These are phyloP conservation scores for Rhagoletis pomonella DNA, from an alignment of 1,140 invertebrate genomes.

Conservation along the genomic window DNA sequence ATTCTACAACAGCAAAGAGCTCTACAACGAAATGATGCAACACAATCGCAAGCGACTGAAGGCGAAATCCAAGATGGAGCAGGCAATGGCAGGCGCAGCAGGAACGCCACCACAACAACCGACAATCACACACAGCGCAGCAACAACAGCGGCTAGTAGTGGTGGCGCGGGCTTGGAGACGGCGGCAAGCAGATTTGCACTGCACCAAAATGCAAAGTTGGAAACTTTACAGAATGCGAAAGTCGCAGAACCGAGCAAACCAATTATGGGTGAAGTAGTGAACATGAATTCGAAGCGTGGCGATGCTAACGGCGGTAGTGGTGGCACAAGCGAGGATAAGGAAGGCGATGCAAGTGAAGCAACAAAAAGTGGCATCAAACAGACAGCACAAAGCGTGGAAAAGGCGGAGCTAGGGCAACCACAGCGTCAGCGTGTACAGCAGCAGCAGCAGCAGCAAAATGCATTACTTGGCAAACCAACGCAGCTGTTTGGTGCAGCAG, in stretches of 20 bases:
- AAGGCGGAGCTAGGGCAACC: background rate
- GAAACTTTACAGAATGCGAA: conserved; percentile 4
- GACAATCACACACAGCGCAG: background rate
- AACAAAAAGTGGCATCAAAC: background rate
- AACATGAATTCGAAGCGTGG: conserved; percentile 1
- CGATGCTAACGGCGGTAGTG: background rate
- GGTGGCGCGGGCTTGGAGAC: background rate
- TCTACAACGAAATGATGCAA: conserved; percentile 73
- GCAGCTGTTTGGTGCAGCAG: background rate
- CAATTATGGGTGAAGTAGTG: conserved; percentile 22
- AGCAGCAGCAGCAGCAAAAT: background rate
- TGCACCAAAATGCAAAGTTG: conserved; percentile 28
- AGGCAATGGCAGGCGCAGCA: background rate
- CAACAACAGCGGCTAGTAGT: background rate
- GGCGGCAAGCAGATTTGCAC: conserved; percentile 44
- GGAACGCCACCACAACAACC: background rate
- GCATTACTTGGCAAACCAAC: background rate
- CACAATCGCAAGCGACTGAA: conserved; percentile 61
- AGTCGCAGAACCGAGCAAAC: conserved; percentile 41
- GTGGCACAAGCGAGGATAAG: no score
- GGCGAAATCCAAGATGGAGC: conserved; percentile 19
- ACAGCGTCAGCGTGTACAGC: background rate
- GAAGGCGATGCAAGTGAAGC: background rate
- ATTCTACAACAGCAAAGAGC: conserved; percentile 73
- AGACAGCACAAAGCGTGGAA: background rate